These are phyloP conservation scores for Tenthredo mesomela DNA, from an alignment of 2,888 invertebrate genomes.

Conservation along the genomic window DNA sequence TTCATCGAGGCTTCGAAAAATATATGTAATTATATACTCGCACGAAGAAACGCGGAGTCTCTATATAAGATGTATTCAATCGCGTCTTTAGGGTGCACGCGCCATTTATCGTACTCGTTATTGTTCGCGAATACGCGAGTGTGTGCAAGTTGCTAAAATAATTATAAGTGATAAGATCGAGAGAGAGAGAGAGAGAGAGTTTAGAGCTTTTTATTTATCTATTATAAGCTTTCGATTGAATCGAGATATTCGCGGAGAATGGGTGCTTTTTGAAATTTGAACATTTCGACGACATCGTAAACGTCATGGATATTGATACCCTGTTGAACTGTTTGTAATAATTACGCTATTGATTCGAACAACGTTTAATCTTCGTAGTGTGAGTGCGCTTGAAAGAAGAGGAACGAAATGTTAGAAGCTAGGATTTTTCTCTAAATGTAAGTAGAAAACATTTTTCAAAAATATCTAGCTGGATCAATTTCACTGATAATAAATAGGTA, in stretches of 20 bases:
- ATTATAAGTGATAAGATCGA: background rate
- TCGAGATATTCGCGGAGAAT: too few species aligned
- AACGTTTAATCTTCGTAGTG: slow-evolving; percentile 13
- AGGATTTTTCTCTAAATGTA: slow-evolving; percentile 26
- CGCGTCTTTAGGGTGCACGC: background rate
- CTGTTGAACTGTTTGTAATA: slow-evolving; percentile 21
- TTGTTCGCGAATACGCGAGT: slow-evolving; percentile 23
- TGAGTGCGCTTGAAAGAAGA: slow-evolving; percentile 38
- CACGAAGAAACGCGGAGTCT: slow-evolving; percentile 16
- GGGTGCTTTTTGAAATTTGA: background rate
- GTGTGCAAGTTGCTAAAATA: slow-evolving; percentile 24
- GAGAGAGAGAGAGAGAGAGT: background rate
- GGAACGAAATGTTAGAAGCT: slow-evolving; percentile 21
- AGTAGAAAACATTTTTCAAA: background rate
- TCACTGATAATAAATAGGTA: too few species aligned
- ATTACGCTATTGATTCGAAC: slow-evolving; percentile 32
- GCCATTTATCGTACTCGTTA: background rate
- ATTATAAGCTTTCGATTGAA: background rate
- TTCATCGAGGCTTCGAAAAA: background rate
- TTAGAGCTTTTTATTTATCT: slow-evolving; percentile 6
- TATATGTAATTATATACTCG: background rate
- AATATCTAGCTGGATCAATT: background rate
- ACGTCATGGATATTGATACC: background rate
- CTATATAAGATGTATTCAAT: background rate
- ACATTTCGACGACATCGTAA: background rate